Base-by-base conservation (phyloP, 2,797 vertebrate species). In the Parotocinclus haroldoi region DNA sequence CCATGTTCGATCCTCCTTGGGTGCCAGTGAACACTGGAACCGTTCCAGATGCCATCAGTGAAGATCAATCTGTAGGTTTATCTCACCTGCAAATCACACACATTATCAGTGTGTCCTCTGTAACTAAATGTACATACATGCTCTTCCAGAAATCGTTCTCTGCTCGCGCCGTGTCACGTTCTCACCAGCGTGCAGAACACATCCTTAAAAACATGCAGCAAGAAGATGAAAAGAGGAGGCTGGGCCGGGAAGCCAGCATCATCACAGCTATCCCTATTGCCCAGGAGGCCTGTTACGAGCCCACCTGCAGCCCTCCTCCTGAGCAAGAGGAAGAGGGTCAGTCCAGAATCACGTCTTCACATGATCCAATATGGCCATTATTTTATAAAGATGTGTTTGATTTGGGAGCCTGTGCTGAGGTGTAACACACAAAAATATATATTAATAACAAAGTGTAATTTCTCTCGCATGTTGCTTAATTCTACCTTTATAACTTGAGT, bases 281-380 rank as follows among this genome's bases (percentile, higher is more conserved):
- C 19, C 96, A 98, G 81, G 96, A 99, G 84, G 93, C 97, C 55
- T 99, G 97, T 82, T 99, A 98, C 0, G 96, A 99, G 78, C 96
- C 97, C 55, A 96, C 92, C 2, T 98, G 96, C 76, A 96, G 95
- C 40, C 96, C 96, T 0, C 96, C 87, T 37, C 92, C 96, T 0
- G 97, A 99, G 83, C 96, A 96, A 66, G 97, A 99, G 78, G 97
- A 99, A 78, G 97, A 98, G 95, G 97, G 97, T 99, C 91, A 77
- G 83, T 36, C 48, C 27, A 49, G 1, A 2, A 27, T 27, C 5
- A 27, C 27, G 5, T 27, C 27, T 27, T 27, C 27, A 27, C 2
- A 27, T 27, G 27, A 27, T 27, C 27, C 5, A 27, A 27, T 27
- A 2, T 27, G 5, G 5, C 27, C 27, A 27, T 27, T 27, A 27